Percentiles rank a stretch among this genome's conserved stretches.
These are phyloP conservation scores for Melanotaenia maccullochi DNA, from an alignment of 2,797 vertebrate species.

Conservation along the genomic window DNA sequence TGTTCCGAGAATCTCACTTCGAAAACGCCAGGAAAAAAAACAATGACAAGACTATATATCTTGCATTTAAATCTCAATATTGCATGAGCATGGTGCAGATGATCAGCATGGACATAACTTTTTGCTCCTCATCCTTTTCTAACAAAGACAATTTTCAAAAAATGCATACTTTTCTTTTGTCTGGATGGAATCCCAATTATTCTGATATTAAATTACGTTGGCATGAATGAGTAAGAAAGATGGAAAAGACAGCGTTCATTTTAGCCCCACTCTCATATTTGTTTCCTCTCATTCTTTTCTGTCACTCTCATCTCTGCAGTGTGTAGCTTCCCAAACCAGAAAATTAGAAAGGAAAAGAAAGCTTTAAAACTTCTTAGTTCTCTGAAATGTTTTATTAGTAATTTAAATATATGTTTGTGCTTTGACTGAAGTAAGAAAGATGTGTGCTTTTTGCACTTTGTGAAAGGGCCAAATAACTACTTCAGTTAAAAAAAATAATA, in stretches of 20 bases:
- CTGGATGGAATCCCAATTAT: conserved; percentile 18
- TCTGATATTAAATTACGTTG: conserved; percentile 41
- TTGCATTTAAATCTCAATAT: conserved; percentile 28
- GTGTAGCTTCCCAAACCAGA: neutral
- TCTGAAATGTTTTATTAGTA: conserved; percentile 30
- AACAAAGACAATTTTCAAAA: conserved; percentile 17
- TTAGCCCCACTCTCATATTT: conserved; percentile 25
- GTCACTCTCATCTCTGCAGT: conserved; percentile 9
- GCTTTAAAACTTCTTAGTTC: conserved; percentile 29
- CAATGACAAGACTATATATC: conserved; percentile 13
- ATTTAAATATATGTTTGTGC: conserved; percentile 9
- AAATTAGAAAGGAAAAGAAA: neutral
- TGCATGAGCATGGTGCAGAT: conserved; percentile 16
- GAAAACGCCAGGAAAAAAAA: neutral
- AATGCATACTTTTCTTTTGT: conserved; percentile 22
- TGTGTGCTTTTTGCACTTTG: conserved; percentile 13
- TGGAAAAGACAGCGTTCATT: conserved; percentile 41
- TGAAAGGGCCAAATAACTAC: too few species aligned
- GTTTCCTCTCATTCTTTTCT: conserved; percentile 25
- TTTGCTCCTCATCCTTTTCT: conserved; percentile 4
- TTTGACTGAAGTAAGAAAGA: conserved; percentile 39
- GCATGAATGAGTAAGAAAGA: conserved; percentile 39
- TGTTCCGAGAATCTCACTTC: conserved; percentile 24
- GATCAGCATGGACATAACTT: conserved; percentile 17
- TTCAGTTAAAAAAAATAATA: too few species aligned